Base-by-base conservation (phyloP, 2,113 vertebrate species). In the Pycnonotus jocosus region DNA sequence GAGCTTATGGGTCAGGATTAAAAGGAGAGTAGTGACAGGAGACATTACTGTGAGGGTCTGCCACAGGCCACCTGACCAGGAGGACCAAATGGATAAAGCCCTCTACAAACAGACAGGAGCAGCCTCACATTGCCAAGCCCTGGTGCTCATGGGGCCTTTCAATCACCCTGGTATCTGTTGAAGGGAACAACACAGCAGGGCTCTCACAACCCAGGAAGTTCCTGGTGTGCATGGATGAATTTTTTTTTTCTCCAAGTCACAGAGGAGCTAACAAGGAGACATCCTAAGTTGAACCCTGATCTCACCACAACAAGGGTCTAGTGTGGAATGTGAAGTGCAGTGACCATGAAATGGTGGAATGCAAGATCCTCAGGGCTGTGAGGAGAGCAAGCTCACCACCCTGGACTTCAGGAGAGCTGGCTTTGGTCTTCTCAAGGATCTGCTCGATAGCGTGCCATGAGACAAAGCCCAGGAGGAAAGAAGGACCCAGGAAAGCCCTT, bases 361-460 rank as follows among this genome's bases (percentile, higher is more conserved):
- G 28, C 22, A 73, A 37, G 22, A 57, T 15, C 42, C 50, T 64
- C 50, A 57, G 35, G 27, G 22, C 50, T 65, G 22, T 5, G 50
- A 72, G 51, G 5, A 51, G 19, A 51, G 37, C 37, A 73, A 57
- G 15, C 37, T 53, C 13, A 25, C 28, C 30, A 12, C 20, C 7
- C 17, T 25, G 30, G 13, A 58, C 13, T 38, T 45, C 24, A 35
- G 45, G 16, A 53, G 30, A 60, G n/a, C 13, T 45, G 45, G 30
- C 53, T 68, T 53, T 40, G 30, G 28, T 35, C 33, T 51, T 23
- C 30, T 51, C 33, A 60, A n/a, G 44, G 12, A 68, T n/a, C 33
- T 81, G 24, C 61, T 60, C 0, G 0, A 28, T 4, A 25, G 45
- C 60, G 9, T 47, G 25, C 24, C 45, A 53, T 5, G 51, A 19